A percentile compares a stretch with the other conserved stretches of the same genome.
phyloP scores from a whole-genome alignment of 2,888 invertebrate species.

The Lithophane socia region DNA sequence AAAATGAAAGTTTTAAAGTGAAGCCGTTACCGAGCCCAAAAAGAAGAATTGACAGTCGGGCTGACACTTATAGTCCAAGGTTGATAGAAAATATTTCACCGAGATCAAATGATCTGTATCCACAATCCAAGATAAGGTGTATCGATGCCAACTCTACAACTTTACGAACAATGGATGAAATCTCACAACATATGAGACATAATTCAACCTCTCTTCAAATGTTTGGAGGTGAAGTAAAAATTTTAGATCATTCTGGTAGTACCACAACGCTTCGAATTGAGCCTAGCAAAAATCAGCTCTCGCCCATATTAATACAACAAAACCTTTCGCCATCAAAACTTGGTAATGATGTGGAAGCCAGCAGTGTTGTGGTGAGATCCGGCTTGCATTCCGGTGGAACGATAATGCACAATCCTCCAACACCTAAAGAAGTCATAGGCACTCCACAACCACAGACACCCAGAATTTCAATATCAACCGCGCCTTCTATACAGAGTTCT shows the following conservation, averaged over 20 bases:
- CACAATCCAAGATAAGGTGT: constrained; percentile 88
- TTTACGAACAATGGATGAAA: constrained; percentile 90
- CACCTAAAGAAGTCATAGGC: constrained; percentile 84
- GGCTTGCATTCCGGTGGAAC: constrained; percentile 96
- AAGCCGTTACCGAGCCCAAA: constrained; percentile 84
- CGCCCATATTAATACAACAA: constrained; percentile 90
- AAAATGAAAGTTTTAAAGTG: constrained; percentile 80
- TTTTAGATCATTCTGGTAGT: constrained; percentile 92
- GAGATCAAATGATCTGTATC: constrained; percentile 83
- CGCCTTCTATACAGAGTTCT: constrained; percentile 89
- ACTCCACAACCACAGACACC: constrained; percentile 88
- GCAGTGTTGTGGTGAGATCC: constrained; percentile 94
- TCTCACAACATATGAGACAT: constrained; percentile 90
- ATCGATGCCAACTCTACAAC: constrained; percentile 86
- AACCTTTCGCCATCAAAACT: constrained; percentile 87
- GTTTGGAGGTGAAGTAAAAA: constrained; percentile 95
- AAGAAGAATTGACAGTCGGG: constrained; percentile 82
- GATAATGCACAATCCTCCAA: constrained; percentile 92
- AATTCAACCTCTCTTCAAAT: constrained; percentile 91
- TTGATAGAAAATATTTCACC: constrained; percentile 84
- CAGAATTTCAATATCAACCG: constrained; percentile 90
- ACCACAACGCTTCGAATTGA: constrained; percentile 93
- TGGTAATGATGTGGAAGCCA: constrained; percentile 88
- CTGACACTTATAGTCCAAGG: constrained; percentile 85
- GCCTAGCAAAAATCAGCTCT: constrained; percentile 90